Percentiles rank a stretch among this genome's conserved stretches.
phyloP scores from a whole-genome alignment of 2,888 invertebrate species.

The Teleogryllus oceanicus region DNA sequence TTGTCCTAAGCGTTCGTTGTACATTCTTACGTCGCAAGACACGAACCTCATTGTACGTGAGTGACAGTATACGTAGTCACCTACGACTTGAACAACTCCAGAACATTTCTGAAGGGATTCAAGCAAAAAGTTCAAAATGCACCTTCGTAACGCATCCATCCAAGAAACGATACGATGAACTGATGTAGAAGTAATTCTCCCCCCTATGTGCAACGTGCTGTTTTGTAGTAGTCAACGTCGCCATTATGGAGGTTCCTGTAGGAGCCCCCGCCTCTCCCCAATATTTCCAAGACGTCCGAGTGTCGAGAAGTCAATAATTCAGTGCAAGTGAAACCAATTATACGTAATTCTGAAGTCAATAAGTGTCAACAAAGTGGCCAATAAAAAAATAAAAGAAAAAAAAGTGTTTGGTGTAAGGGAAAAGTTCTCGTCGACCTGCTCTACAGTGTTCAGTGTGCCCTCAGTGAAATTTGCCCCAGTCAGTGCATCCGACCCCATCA shows the following conservation, averaged over 20 bases:
- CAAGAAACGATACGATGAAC: conserved; percentile 8
- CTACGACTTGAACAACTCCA: neutral
- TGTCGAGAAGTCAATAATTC: neutral
- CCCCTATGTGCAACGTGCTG: neutral
- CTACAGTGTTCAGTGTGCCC: neutral
- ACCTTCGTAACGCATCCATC: conserved; percentile 18
- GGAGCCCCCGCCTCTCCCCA: neutral
- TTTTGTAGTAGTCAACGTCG: neutral
- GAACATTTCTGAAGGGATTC: neutral
- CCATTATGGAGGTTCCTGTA: neutral
- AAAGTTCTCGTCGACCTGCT: conserved; percentile 18
- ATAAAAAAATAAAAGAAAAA: neutral
- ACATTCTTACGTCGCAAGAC: too few relatives aligned
- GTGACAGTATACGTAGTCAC: neutral
- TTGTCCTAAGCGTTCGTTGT: neutral
- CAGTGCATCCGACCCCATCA: neutral
- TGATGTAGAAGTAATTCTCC: neutral
- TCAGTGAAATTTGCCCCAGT: neutral
- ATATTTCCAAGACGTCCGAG: neutral
- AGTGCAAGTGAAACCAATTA: conserved; percentile 6
- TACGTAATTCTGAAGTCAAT: neutral
- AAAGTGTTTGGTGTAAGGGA: neutral
- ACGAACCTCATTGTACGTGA: neutral
- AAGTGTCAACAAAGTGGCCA: conserved; percentile 1
- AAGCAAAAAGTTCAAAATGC: neutral